Conservation (phyloP, 2,797 vertebrate genomes). For the Kryptolebias ocellatus region DNA sequence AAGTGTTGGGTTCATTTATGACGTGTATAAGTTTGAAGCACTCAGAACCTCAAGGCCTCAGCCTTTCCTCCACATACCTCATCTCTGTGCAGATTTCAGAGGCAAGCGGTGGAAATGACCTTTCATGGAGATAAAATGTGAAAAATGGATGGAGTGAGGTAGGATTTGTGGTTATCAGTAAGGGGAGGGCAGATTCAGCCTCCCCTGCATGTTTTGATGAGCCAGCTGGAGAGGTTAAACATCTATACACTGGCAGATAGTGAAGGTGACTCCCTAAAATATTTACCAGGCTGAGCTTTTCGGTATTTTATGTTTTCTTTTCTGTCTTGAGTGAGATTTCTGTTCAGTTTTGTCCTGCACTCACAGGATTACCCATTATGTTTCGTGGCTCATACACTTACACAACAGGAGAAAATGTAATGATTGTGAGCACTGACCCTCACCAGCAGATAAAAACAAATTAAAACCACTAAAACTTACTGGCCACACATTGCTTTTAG, state of each 20-base stretch:
- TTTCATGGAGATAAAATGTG: conserved; percentile 66
- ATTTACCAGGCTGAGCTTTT: conserved; percentile 18
- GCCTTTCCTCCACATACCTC: conserved; percentile 66
- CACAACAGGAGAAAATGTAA: conserved; percentile 23
- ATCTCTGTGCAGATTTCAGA: conserved; percentile 61
- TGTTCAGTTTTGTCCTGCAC: conserved; percentile 2
- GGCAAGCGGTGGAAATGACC: conserved; percentile 61
- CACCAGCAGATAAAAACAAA: conserved; percentile 23
- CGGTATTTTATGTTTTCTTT: conserved; percentile 1
- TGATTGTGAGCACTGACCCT: conserved; percentile 30
- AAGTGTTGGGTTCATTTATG: conserved; percentile 47
- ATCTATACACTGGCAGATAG: conserved; percentile 48
- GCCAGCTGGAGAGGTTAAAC: conserved; percentile 46
- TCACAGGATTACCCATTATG: conserved; percentile 14
- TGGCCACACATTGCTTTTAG: conserved; percentile 14
- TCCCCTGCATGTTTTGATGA: conserved; percentile 43
- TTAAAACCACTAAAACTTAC: conserved; percentile 19
- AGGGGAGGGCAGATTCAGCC: conserved; percentile 31
- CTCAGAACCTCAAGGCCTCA: conserved; percentile 29
- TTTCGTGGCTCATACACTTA: conserved; percentile 24
- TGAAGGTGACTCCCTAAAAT: conserved; percentile 44
- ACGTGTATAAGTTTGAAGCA: conserved; percentile 41
- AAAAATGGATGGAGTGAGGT: conserved; percentile 73
- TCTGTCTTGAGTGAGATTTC: neutral
- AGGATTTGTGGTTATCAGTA: conserved; percentile 61